phyloP scores from a whole-genome alignment of 1,140 invertebrate species.

The Teleopsis dalmanni region DNA sequence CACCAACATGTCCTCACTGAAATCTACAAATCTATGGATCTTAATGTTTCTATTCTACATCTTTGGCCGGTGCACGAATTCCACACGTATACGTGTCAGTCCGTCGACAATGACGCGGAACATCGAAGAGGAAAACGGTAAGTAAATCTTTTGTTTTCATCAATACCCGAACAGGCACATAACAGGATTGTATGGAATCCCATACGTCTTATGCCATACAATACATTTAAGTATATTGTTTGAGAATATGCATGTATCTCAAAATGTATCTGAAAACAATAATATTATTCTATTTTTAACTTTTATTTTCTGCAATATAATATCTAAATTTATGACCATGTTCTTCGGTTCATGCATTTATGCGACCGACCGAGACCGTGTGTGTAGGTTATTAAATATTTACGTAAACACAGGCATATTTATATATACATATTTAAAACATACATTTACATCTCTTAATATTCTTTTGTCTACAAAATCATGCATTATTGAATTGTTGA shows the following conservation, averaged over 20 bases:
- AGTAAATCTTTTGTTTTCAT: constrained; percentile 15
- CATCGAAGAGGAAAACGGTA: constrained; percentile 41
- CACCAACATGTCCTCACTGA: neutral
- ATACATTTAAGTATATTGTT: neutral
- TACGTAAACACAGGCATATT: neutral
- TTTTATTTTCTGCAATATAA: neutral
- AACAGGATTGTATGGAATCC: neutral
- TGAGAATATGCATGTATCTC: neutral
- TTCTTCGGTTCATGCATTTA: too few species aligned
- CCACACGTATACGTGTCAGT: constrained; percentile 37
- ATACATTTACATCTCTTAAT: neutral
- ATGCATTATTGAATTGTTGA: too few species aligned
- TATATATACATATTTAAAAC: neutral
- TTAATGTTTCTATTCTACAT: constrained; percentile 4
- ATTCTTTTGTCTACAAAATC: too few species aligned
- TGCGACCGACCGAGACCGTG: too few species aligned
- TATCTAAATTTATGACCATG: too few species aligned
- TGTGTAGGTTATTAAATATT: too few species aligned
- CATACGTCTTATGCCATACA: neutral
- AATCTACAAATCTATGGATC: neutral
- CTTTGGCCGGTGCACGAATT: constrained; percentile 14
- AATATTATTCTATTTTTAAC: neutral
- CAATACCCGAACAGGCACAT: neutral
- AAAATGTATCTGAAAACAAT: neutral
- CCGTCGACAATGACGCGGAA: constrained; percentile 40